Base-by-base conservation (phyloP, 2,888 invertebrate genomes). In the Philopedon plagiatum region DNA sequence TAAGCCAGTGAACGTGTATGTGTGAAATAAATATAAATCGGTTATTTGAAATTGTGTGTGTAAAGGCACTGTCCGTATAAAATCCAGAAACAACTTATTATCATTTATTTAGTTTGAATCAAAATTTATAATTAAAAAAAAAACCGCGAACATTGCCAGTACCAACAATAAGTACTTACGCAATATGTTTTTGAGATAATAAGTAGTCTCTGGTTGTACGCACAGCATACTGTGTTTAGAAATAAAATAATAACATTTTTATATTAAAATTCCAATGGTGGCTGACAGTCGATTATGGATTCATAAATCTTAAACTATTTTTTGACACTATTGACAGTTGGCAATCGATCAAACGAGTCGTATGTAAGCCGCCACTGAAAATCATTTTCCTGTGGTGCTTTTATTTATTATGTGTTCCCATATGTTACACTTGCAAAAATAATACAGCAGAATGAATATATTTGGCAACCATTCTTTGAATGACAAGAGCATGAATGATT, bases 1-100 rank as follows among this genome's bases (percentile, higher is more conserved):
- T 78, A 79, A 79, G 78, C 78, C 78, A 44, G 74, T 75, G 75
- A 37, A 32, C 69, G 61, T 70, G 70, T 71, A 49, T 71, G 71
- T 71, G 64, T 71, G 68, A 54, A 74, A 64, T 66, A 61, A 73
- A 75, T 70, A 75, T 61, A 73, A 66, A 58, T 64, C 72, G 62
- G 44, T 65, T 58, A 67, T 64, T 67, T 63, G 71, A 73, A 72
- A 71, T 41, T 26, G 41, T 39, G 58, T 23, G 41, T 39, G 58
- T 58, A 41, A 13, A 41, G n/a, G n/a, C n/a, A n/a, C n/a, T n/a
- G n/a, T n/a, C n/a, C n/a, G n/a, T n/a, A n/a, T n/a, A n/a, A n/a
- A n/a, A n/a, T n/a, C n/a, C n/a, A n/a, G n/a, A n/a, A n/a, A n/a
- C n/a, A n/a, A n/a, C n/a, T n/a, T n/a, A n/a, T n/a, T n/a, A n/a